Evolutionary conservation across 2,113 vertebrate species (phyloP).

Genomic region (Platanista minor): DNA sequence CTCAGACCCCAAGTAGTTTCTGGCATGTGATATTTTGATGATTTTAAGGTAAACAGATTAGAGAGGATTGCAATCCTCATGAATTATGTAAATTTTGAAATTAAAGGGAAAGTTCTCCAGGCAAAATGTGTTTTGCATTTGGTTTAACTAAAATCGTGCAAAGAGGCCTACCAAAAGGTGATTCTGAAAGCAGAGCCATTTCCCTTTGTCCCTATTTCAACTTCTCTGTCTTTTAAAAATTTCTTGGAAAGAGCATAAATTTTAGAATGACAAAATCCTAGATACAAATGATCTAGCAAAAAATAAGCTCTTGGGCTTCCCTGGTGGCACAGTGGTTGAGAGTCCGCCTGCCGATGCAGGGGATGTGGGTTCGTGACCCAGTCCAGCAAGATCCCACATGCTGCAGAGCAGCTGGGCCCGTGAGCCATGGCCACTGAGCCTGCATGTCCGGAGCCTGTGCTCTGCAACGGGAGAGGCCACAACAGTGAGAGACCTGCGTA

Average conservation of each 20-base stretch:
- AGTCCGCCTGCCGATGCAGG: too few species aligned
- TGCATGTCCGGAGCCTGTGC: too few species aligned
- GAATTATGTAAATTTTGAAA: conserved; percentile 26
- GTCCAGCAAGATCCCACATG: too few species aligned
- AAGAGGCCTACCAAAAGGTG: conserved; percentile 12
- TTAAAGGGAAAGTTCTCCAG: conserved; percentile 11
- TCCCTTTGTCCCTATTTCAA: not conserved
- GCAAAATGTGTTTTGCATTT: conserved; percentile 44
- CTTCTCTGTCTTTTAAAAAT: not conserved
- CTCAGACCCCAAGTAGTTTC: not conserved
- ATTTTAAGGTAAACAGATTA: conserved; percentile 26
- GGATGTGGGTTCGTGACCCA: too few species aligned
- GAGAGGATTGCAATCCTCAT: not conserved
- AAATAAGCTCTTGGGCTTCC: too few species aligned
- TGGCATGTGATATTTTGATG: not conserved
- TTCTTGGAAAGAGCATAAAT: not conserved
- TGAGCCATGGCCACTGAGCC: too few species aligned
- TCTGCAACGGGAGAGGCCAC: too few species aligned
- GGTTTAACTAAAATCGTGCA: conserved; percentile 8
- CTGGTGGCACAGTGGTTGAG: too few species aligned
- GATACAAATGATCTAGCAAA: not conserved
- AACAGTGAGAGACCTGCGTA: too few species aligned
- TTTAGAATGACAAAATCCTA: not conserved
- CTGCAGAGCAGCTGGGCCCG: too few species aligned
- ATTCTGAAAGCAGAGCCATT: not conserved